A percentile compares a stretch with the other conserved stretches of the same genome.
Evolutionary conservation across 2,888 invertebrate genomes (phyloP).

Genomic region (Plusia festucae): DNA sequence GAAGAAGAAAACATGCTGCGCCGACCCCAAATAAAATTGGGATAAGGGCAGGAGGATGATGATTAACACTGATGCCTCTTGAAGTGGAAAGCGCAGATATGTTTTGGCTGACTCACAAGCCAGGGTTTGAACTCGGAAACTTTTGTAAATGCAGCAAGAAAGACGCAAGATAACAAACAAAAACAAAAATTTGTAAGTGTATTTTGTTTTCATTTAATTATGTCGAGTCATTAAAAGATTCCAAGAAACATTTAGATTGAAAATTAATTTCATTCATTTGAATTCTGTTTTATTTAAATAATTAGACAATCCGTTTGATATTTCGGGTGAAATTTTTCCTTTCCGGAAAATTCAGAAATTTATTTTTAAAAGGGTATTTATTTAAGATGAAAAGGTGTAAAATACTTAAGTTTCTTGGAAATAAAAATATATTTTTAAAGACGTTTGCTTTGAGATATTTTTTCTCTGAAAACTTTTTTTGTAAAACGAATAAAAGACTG

Average conservation of each 20-base stretch:
- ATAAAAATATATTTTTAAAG: background rate
- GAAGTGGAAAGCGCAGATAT: background rate
- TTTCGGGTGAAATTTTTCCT: background rate
- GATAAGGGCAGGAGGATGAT: too few relatives aligned
- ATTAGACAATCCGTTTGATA: conserved; percentile 18
- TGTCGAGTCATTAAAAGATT: background rate
- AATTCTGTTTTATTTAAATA: background rate
- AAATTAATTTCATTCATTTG: background rate
- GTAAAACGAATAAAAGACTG: too few relatives aligned
- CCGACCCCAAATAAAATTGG: too few relatives aligned
- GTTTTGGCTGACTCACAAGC: background rate
- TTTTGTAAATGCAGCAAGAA: background rate
- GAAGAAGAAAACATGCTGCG: too few relatives aligned
- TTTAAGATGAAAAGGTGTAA: background rate
- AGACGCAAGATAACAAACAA: too few relatives aligned
- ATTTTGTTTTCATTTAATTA: background rate
- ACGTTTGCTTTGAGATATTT: background rate
- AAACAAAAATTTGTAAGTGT: too few relatives aligned
- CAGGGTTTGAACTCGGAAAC: background rate
- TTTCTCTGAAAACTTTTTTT: too few relatives aligned
- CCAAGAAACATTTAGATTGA: background rate
- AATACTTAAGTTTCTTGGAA: background rate
- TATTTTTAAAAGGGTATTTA: conserved; percentile 28
- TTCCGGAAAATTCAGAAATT: conserved; percentile 3
- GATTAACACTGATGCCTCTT: too few relatives aligned